These are phyloP conservation scores for Popillia japonica DNA, from an alignment of 1,140 invertebrate species.

Conservation along the genomic window DNA sequence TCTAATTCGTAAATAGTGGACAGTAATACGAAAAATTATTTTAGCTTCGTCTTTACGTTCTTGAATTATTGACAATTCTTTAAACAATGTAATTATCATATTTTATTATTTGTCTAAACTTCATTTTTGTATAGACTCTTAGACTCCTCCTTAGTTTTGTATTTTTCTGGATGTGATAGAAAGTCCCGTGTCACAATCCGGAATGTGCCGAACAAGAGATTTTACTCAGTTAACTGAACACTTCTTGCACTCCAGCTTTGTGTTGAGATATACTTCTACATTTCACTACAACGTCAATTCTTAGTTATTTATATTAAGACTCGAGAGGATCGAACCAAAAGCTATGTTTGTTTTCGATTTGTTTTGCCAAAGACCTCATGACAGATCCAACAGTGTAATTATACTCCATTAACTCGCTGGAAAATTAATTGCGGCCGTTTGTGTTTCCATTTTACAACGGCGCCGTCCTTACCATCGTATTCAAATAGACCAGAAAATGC, in stretches of 20 bases:
- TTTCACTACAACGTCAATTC: neutral
- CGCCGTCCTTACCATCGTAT: neutral
- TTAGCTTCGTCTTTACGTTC: too few relatives aligned
- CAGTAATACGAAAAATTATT: too few relatives aligned
- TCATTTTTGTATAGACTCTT: too few relatives aligned
- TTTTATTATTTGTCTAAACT: too few relatives aligned
- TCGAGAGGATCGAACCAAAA: neutral
- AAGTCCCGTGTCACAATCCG: too few relatives aligned
- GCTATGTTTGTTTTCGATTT: neutral
- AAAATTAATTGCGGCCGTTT: conserved; percentile 1
- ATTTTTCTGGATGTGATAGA: too few relatives aligned
- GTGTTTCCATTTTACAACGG: neutral
- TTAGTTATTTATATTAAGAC: neutral
- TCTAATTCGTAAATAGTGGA: too few relatives aligned
- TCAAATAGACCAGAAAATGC: conserved; percentile 10
- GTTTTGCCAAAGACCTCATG: neutral
- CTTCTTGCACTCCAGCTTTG: neutral
- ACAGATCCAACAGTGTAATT: neutral
- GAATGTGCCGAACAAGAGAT: too few relatives aligned
- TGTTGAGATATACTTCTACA: neutral
- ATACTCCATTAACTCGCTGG: neutral
- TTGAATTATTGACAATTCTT: too few relatives aligned
- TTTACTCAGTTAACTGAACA: too few relatives aligned
- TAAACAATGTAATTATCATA: too few relatives aligned
- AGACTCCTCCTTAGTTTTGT: too few relatives aligned